Conservation (phyloP, 35 echinoderm and acorn worm species). For the Heliocidaris erythrogramma region DNA sequence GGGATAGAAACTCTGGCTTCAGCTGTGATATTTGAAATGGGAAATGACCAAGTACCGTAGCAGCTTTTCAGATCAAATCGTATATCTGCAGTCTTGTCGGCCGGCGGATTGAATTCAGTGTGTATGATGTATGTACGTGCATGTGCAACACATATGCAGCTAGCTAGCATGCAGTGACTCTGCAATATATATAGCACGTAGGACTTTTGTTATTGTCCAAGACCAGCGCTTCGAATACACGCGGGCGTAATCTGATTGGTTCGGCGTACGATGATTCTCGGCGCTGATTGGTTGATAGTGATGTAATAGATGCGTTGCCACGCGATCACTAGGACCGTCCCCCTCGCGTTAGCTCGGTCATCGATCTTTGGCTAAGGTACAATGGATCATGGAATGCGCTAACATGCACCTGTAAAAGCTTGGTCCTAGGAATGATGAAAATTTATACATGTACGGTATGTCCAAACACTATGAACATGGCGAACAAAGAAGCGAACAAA, state of each 20-base stretch:
- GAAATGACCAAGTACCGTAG: not conserved
- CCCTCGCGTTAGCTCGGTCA: too few relatives aligned
- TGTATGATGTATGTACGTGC: not conserved
- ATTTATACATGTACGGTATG: too few relatives aligned
- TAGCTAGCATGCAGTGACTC: too few relatives aligned
- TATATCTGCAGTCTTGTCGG: too few relatives aligned
- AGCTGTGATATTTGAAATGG: not conserved
- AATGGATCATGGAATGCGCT: too few relatives aligned
- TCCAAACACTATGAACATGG: too few relatives aligned
- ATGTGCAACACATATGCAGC: too few relatives aligned
- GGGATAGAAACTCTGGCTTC: not conserved
- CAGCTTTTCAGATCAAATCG: slow-evolving; percentile 10
- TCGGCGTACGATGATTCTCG: not conserved
- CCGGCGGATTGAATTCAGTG: too few relatives aligned
- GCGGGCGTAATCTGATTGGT: not conserved
- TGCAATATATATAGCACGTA: not conserved
- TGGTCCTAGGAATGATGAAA: too few relatives aligned
- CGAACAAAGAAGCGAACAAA: too few relatives aligned
- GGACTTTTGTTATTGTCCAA: not conserved
- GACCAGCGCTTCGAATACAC: not conserved
- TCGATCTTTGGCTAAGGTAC: too few relatives aligned
- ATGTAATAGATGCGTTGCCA: not conserved
- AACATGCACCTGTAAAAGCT: too few relatives aligned
- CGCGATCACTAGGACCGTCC: not conserved
- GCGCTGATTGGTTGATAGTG: not conserved